phyloP scores from a whole-genome alignment of 1,140 invertebrate genomes.

The Oncopodura yosiiana region DNA sequence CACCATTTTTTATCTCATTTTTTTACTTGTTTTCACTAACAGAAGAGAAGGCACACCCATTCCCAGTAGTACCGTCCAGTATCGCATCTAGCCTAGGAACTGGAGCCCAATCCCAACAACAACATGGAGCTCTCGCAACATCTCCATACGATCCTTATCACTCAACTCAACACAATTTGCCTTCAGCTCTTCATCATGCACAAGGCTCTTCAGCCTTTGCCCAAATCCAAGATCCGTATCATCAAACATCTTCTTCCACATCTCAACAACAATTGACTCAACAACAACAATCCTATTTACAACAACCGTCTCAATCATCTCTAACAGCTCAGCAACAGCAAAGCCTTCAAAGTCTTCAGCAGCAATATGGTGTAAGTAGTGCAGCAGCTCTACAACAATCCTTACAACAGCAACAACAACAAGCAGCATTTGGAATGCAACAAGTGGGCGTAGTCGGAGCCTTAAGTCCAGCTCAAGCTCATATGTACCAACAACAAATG shows the following conservation, averaged over 20 bases:
- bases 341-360: constrained; percentile 4
- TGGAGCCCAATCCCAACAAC: constrained; percentile 32
- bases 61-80: constrained; percentile 29
- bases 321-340: constrained; percentile 22
- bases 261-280: constrained; percentile 9
- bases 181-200: constrained; percentile 27
- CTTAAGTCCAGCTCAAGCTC: constrained; percentile 40
- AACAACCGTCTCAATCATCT: constrained; percentile 24
- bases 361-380: too few relatives aligned
- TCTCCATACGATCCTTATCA: constrained; percentile 29
- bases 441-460: constrained; percentile 27
- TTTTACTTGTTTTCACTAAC: too few relatives aligned
- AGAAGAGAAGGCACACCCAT: constrained; percentile 37
- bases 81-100: constrained; percentile 21
- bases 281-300: constrained; percentile 23
- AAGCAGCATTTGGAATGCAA: constrained; percentile 5
- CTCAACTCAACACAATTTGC: constrained; percentile 13
- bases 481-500: constrained; percentile 44
- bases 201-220: constrained; percentile 18
- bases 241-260: constrained; percentile 13
- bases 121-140: constrained; percentile 21
- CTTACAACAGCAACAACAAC: constrained; percentile 28
- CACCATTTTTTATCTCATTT: too few relatives aligned
- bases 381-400: constrained; percentile 16
- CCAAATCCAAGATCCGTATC: constrained; percentile 15